Evolutionary conservation across 92 coral and sea anemone species (phyloP).

Genomic region (Epizoanthus fatuus): DNA sequence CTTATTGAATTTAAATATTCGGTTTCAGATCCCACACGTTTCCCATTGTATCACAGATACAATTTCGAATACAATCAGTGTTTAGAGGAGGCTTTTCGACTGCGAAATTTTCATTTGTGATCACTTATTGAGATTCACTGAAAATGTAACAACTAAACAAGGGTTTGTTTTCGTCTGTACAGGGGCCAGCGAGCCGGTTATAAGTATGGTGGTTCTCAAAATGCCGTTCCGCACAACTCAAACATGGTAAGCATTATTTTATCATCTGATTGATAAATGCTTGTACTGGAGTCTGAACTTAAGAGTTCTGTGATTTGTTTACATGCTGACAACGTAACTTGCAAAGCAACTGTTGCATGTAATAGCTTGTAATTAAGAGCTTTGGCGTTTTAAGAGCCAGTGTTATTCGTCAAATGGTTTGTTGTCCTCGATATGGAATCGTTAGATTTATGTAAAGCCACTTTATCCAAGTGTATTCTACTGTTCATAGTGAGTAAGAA

Average conservation of each 20-base stretch:
- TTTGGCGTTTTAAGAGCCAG: constrained; percentile 25
- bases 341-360: constrained; percentile 23
- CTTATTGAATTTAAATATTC: neutral
- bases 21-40: neutral
- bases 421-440: neutral
- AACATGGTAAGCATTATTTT: constrained; percentile 17
- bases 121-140: constrained; percentile 27
- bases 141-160: neutral
- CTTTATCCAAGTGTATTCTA: neutral
- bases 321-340: constrained; percentile 13
- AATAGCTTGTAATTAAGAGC: constrained; percentile 31
- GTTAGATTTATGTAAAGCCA: neutral
- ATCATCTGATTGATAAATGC: neutral
- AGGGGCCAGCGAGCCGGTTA: constrained; percentile 25
- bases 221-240: constrained; percentile 15
- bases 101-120: neutral
- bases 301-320: constrained; percentile 12
- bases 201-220: constrained; percentile 19
- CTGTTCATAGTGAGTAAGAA: neutral
- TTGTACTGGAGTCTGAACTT: neutral
- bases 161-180: constrained; percentile 6
- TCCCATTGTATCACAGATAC: neutral
- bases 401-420: neutral
- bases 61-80: neutral
- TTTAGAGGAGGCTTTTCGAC: neutral